These are phyloP conservation scores for Epinotia bilunana DNA, from an alignment of 2,888 invertebrate genomes.

Conservation along the genomic window DNA sequence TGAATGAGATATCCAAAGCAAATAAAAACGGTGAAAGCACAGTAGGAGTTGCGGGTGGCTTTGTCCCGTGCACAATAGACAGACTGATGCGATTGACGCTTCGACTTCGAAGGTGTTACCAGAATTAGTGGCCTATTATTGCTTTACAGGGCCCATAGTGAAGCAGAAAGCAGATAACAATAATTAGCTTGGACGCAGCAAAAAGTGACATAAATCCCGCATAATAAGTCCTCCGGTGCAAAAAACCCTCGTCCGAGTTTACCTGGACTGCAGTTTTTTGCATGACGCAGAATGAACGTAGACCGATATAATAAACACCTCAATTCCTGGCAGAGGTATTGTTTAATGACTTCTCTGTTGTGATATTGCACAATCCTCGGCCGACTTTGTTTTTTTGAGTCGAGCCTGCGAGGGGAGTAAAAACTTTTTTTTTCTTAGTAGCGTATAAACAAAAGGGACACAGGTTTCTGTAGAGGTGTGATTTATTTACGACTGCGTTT, in stretches of 20 bases:
- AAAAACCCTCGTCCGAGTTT: constrained; percentile 71
- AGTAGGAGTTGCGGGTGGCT: constrained; percentile 80
- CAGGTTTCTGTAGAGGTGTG: constrained; percentile 79
- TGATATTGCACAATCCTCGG: constrained; percentile 82
- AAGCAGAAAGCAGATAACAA: constrained; percentile 82
- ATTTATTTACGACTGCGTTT: constrained; percentile 82
- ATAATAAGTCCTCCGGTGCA: constrained; percentile 79
- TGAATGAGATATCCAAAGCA: constrained; percentile 78
- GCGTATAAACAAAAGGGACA: constrained; percentile 82
- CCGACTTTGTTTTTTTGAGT: constrained; percentile 69
- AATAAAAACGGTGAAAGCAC: constrained; percentile 77
- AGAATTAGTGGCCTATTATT: constrained; percentile 83
- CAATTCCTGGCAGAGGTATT: constrained; percentile 82
- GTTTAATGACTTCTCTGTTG: constrained; percentile 83
- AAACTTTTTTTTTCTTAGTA: constrained; percentile 77
- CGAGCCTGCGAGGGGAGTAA: constrained; percentile 74
- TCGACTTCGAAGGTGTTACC: constrained; percentile 79
- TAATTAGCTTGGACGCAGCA: constrained; percentile 81
- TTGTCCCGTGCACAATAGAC: constrained; percentile 75
- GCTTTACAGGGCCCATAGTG: constrained; percentile 76
- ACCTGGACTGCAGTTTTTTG: constrained; percentile 78
- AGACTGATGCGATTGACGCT: constrained; percentile 73
- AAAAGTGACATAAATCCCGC: constrained; percentile 84
- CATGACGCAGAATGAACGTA: constrained; percentile 72
- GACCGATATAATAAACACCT: constrained; percentile 82